Conservation (phyloP, 2,888 invertebrate species). For the Cryptops parisi region DNA sequence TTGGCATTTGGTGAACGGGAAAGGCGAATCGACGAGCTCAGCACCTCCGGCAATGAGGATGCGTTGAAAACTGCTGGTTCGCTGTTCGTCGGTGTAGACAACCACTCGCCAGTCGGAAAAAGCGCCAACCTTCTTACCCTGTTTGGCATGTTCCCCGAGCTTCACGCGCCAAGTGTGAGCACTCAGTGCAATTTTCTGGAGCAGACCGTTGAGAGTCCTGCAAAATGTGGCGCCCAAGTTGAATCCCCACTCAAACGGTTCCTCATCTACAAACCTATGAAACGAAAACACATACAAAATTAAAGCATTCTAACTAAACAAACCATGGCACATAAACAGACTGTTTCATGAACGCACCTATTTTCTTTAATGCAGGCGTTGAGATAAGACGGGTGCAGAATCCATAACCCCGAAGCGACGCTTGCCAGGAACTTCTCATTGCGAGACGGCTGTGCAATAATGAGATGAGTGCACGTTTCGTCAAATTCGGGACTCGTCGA, state of each 20-base stretch:
- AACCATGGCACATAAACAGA: too few relatives aligned
- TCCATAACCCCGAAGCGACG: slow-evolving; percentile 78
- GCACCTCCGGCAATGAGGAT: slow-evolving; percentile 3
- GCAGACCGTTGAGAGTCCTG: background rate
- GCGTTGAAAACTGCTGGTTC: slow-evolving; percentile 1
- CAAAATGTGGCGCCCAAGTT: background rate
- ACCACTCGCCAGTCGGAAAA: background rate
- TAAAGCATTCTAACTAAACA: too few relatives aligned
- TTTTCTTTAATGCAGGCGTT: slow-evolving; percentile 46
- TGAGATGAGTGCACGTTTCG: slow-evolving; percentile 52
- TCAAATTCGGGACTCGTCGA: slow-evolving; percentile 44
- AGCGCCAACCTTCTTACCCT: too few relatives aligned
- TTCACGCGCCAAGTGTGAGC: background rate
- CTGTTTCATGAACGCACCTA: slow-evolving; percentile 31
- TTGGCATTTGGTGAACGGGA: background rate
- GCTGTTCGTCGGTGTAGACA: background rate
- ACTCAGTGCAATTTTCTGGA: slow-evolving; percentile 2
- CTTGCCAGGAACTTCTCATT: slow-evolving; percentile 79
- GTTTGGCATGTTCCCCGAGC: background rate
- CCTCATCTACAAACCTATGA: slow-evolving; percentile 2
- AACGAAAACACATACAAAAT: too few relatives aligned
- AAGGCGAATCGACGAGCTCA: background rate
- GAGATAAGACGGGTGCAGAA: slow-evolving; percentile 65
- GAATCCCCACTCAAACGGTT: background rate
- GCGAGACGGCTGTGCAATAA: slow-evolving; percentile 51